Evolutionary conservation across 2,113 vertebrate species (phyloP).

Genomic region (Prunella himalayana): DNA sequence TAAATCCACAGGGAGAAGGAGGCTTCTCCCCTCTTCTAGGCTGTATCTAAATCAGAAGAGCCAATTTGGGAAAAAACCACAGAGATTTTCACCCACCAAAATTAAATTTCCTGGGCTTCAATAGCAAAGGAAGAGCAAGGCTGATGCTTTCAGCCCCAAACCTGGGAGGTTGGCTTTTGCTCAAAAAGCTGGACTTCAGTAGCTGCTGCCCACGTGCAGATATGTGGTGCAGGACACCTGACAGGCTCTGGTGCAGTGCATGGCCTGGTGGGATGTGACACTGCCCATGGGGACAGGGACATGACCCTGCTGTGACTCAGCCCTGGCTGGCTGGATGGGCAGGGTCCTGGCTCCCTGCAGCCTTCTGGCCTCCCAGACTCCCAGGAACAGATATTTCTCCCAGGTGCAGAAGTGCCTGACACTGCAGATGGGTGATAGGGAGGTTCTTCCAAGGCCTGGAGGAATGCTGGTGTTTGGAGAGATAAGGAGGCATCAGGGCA

Average conservation of each 20-base stretch:
- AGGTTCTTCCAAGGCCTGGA: neutral
- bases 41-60: neutral
- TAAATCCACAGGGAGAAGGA: accelerated
- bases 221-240: neutral
- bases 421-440: neutral
- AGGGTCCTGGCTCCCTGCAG: neutral
- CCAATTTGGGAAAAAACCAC: neutral
- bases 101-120: neutral
- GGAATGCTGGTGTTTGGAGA: neutral
- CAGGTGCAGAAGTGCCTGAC: neutral
- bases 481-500: neutral
- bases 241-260: accelerated
- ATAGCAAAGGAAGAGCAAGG: neutral
- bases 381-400: neutral
- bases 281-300: neutral
- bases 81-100: neutral
- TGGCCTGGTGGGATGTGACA: accelerated
- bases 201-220: neutral
- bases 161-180: neutral
- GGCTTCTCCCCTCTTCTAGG: neutral
- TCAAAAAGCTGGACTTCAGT: neutral
- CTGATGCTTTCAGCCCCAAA: neutral
- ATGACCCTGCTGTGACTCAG: accelerated
- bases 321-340: neutral
- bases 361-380: neutral